These are phyloP conservation scores for Larimichthys polyactis DNA, from an alignment of 2,113 vertebrate species.

Conservation along the genomic window DNA sequence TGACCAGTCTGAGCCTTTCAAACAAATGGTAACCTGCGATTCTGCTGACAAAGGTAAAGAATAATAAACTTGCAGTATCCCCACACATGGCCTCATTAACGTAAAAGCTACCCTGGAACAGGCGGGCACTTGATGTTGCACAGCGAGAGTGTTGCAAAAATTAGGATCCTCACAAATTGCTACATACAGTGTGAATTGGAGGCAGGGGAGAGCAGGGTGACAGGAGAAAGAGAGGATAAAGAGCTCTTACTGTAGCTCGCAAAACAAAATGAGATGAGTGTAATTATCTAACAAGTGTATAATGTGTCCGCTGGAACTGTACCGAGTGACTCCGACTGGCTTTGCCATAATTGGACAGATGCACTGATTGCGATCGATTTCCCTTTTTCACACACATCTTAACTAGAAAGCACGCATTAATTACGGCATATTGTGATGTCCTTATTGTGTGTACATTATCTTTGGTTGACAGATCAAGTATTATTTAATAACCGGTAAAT, in stretches of 20 bases:
- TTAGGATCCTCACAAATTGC: conserved; percentile 59
- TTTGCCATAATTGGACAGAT: conserved; percentile 37
- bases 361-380: conserved; percentile 40
- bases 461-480: neutral
- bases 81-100: conserved; percentile 33
- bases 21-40: conserved; percentile 16
- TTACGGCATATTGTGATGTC: neutral
- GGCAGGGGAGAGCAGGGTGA: conserved; percentile 37
- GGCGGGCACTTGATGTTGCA: conserved; percentile 26
- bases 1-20: neutral
- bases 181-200: conserved; percentile 39
- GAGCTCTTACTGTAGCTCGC: conserved; percentile 48
- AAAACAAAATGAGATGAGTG: conserved; percentile 63
- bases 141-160: conserved; percentile 46
- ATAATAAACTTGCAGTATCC: conserved; percentile 30
- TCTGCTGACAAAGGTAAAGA: conserved; percentile 13
- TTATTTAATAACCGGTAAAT: conserved; percentile 8
- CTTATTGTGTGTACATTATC: neutral
- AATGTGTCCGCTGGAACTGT: conserved; percentile 50
- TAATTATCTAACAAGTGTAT: conserved; percentile 68
- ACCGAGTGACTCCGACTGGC: conserved; percentile 41
- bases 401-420: neutral
- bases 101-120: conserved; percentile 43
- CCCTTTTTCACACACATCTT: neutral
- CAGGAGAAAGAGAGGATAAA: conserved; percentile 46